These are phyloP conservation scores for Colistium nudipinnis DNA, from an alignment of 2,113 vertebrate genomes.

Conservation along the genomic window DNA sequence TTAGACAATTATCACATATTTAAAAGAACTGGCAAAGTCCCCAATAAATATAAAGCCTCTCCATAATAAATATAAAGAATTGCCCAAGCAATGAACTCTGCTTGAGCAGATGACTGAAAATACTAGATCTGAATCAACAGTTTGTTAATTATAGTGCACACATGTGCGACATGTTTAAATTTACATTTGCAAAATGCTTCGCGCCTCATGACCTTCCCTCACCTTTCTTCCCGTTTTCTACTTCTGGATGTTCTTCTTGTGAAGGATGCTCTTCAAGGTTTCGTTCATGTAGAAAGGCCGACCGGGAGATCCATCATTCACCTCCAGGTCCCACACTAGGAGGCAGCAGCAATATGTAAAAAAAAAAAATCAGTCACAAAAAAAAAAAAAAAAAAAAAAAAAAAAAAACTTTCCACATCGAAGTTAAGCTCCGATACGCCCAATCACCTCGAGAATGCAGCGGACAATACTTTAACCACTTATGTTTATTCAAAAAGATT, in stretches of 20 bases:
- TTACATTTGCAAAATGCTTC: conserved; percentile 14
- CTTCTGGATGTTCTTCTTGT: conserved; percentile 55
- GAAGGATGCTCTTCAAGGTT: conserved; percentile 70
- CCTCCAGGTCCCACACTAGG: conserved; percentile 84
- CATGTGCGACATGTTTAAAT: background rate
- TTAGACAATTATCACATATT: background rate
- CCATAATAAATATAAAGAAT: background rate
- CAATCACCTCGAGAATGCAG: conserved; percentile 17
- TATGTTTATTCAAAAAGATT: conserved; percentile 80
- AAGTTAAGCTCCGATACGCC: background rate
- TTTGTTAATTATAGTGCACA: conserved; percentile 11
- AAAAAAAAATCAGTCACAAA: conserved; percentile 21
- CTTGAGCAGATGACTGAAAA: background rate
- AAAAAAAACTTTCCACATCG: background rate
- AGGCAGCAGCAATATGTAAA: conserved; percentile 63
- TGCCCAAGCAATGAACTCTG: background rate
- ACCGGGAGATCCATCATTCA: conserved; percentile 75
- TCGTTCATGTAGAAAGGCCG: conserved; percentile 77
- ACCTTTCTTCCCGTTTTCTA: background rate
- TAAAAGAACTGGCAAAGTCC: conserved; percentile 13
- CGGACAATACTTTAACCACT: conserved; percentile 64
- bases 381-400: conserved; percentile 28
- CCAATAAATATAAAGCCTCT: background rate
- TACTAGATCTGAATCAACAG: background rate
- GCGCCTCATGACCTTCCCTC: too few relatives aligned